A percentile compares a stretch with the other conserved stretches of the same genome.
Conservation (phyloP, 30 jellyfish, hydroid and myxozoan genomes). For the Pseudorhiza aurosa region DNA sequence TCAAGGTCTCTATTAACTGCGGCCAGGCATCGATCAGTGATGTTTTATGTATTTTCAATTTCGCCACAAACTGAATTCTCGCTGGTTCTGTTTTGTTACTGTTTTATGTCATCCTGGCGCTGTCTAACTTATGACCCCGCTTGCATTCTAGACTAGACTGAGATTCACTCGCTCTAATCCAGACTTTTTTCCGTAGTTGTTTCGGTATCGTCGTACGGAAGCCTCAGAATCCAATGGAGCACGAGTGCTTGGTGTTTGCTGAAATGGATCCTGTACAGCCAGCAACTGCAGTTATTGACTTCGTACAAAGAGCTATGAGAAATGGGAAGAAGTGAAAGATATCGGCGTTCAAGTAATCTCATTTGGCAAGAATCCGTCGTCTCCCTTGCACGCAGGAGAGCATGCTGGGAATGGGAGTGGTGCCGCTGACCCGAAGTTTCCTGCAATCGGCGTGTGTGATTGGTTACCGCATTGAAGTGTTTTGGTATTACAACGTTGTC, state of each 20-base stretch:
- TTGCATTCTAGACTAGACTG: too few species aligned
- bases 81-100: too few species aligned
- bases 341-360: background rate
- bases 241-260: constrained; percentile 83
- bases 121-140: too few species aligned
- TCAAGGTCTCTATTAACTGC: too few species aligned
- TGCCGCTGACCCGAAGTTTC: background rate
- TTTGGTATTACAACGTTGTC: background rate
- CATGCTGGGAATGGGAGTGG: background rate
- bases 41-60: too few species aligned
- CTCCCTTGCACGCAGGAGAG: background rate
- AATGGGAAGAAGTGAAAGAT: constrained; percentile 39
- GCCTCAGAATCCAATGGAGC: constrained; percentile 74
- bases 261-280: constrained; percentile 93
- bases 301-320: constrained; percentile 91
- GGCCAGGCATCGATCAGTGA: too few species aligned
- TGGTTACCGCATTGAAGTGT: background rate
- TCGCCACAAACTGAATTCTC: too few species aligned
- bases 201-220: constrained; percentile 88
- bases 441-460: background rate
- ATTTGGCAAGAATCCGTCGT: background rate
- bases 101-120: too few species aligned
- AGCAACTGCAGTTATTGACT: constrained; percentile 88
- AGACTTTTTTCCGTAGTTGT: constrained; percentile 52
- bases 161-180: too few species aligned